Percentiles rank a stretch among this genome's conserved stretches.
These are phyloP conservation scores for Spinus pinus DNA, from an alignment of 2,797 vertebrate species.

Conservation along the genomic window DNA sequence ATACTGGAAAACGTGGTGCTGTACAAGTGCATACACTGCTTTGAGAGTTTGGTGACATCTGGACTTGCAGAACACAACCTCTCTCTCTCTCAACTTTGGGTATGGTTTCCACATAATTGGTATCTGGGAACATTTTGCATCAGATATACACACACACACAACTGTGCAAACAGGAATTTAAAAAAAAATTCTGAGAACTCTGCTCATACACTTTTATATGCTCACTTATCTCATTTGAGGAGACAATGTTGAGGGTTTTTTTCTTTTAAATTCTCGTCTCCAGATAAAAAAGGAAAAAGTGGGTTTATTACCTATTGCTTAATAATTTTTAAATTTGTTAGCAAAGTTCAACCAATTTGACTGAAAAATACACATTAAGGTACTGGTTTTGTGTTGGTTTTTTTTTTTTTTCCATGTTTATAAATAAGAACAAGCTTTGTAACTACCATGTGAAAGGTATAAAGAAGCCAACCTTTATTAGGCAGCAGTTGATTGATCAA, in stretches of 20 bases:
- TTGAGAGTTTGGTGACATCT: neutral
- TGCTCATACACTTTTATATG: neutral
- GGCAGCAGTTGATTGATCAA: neutral
- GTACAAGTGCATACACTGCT: neutral
- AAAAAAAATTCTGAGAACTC: neutral
- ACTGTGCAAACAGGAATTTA: neutral
- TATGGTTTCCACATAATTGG: neutral
- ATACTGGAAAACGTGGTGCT: neutral
- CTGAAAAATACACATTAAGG: neutral
- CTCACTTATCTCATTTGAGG: neutral
- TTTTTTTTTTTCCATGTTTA: neutral
- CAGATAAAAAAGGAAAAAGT: neutral
- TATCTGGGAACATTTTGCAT: slow-evolving; percentile 40
- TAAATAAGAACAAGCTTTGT: neutral
- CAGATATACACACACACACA: neutral
- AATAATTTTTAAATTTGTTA: neutral
- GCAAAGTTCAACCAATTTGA: neutral
- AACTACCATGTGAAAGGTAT: neutral
- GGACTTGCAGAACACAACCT: neutral
- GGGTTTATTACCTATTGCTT: neutral
- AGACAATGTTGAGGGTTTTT: neutral
- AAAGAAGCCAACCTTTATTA: neutral
- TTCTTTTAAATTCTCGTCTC: neutral
- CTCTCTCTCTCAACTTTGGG: neutral
- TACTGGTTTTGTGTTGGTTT: fast-evolving